Evolutionary conservation across 2,797 vertebrate species (phyloP).

Genomic region (Halcyon badia): DNA sequence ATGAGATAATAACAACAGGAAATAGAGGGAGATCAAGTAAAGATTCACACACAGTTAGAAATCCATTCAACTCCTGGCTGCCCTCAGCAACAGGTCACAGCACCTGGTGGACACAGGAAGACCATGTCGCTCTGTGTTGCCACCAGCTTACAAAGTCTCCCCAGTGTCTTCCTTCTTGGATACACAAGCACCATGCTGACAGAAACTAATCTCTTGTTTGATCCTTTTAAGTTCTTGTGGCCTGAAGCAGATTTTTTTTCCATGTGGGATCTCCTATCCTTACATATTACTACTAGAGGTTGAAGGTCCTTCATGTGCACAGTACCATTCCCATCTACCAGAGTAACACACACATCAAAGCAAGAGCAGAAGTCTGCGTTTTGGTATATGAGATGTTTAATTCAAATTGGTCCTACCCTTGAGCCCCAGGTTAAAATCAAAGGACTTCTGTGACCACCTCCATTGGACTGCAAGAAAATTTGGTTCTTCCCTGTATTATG

Average conservation of each 20-base stretch:
- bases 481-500: neutral
- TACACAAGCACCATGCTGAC: neutral
- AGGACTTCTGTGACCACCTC: neutral
- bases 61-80: neutral
- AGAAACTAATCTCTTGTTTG: neutral
- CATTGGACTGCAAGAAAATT: neutral
- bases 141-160: neutral
- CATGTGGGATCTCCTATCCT: neutral
- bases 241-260: neutral
- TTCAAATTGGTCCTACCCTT: neutral
- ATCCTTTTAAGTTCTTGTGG: neutral
- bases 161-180: neutral
- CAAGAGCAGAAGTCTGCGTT: neutral
- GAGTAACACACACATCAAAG: neutral
- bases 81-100: neutral
- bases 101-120: neutral
- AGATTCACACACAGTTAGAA: neutral
- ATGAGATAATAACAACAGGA: neutral
- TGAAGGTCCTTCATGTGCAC: neutral
- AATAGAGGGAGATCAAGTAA: neutral
- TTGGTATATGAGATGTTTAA: fast-evolving
- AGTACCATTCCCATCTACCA: neutral
- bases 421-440: neutral
- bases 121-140: fast-evolving
- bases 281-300: fast-evolving